Conservation (phyloP, 2,113 vertebrate genomes). For the Peromyscus maniculatus region DNA sequence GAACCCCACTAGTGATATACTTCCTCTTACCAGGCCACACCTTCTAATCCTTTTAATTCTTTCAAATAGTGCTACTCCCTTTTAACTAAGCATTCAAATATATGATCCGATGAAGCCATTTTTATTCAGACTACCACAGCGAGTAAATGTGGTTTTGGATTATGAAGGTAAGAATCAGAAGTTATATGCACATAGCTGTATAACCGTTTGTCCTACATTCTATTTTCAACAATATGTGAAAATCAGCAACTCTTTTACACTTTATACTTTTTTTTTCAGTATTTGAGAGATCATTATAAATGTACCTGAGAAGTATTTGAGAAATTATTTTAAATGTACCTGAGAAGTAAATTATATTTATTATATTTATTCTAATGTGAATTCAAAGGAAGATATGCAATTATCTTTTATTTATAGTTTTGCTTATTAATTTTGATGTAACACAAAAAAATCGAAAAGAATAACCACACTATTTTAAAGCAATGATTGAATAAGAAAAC, state of each 20-base stretch:
- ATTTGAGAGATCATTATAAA: constrained; percentile 6
- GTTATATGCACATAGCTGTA: neutral
- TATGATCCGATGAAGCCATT: neutral
- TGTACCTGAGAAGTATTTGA: neutral
- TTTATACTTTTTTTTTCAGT: neutral
- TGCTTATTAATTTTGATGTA: neutral
- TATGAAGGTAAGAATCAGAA: neutral
- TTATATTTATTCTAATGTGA: neutral
- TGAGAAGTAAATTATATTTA: neutral
- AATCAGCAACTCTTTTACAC: neutral
- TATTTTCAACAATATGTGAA: neutral
- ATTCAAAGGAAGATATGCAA: neutral
- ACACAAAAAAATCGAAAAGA: neutral
- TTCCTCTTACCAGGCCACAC: neutral
- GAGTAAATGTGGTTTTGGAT: neutral
- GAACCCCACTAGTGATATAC: neutral
- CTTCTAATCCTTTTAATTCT: neutral
- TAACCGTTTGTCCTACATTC: neutral
- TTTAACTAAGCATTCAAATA: neutral
- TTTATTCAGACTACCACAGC: neutral
- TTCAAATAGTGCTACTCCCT: neutral
- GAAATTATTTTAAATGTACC: neutral
- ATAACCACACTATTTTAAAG: neutral
- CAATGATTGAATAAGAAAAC: neutral
- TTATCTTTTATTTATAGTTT: neutral